Base-by-base conservation (phyloP, 2,113 vertebrate genomes). In the Meles meles region DNA sequence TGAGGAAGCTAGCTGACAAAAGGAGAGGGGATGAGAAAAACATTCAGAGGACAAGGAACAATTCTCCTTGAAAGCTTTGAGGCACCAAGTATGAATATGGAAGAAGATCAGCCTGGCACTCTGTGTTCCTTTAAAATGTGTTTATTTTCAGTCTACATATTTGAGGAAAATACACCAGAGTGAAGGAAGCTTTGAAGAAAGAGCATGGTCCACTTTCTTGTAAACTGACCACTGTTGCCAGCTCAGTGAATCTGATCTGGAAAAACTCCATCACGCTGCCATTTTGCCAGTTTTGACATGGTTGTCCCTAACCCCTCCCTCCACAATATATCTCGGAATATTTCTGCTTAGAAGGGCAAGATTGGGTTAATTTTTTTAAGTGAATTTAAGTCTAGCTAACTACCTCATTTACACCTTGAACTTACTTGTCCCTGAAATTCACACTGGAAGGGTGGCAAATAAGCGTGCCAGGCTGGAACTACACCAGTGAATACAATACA, bases 91-190 rank as follows among this genome's bases (percentile, higher is more conserved):
- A 27, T 67, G 49, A 83, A 65, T 90, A 34, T 11, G 21, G 67
- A 82, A 65, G 39, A 67, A 65, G 47, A 49, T 71, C 9, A 42
- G 76, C n/a, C 20, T 82, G 20, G 11, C 44, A 52, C 6, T 63
- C 71, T 34, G 2, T 65, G 67, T 71, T 91, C 67, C 47, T 96
- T 91, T 69, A 61, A 69, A 83, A 34, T 57, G 18, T 34, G 74
- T 93, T 92, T 93, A 69, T 92, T 98, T 97, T 95, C 94, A 63
- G 55, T 96, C 42, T 59, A 39, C 15, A 88, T 67, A 15, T 44
- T 65, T 90, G 44, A 83, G 80, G 42, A 47, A 85, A 93, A 88
- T 44, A 83, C 3, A 61, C 14, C 2, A 3, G 59, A 82, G 13
- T 10, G 25, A 93, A 76, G 83, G 74, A 52, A 52, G 21, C 37